phyloP scores from a whole-genome alignment of 2,113 vertebrate species.

The Coturnix japonica region DNA sequence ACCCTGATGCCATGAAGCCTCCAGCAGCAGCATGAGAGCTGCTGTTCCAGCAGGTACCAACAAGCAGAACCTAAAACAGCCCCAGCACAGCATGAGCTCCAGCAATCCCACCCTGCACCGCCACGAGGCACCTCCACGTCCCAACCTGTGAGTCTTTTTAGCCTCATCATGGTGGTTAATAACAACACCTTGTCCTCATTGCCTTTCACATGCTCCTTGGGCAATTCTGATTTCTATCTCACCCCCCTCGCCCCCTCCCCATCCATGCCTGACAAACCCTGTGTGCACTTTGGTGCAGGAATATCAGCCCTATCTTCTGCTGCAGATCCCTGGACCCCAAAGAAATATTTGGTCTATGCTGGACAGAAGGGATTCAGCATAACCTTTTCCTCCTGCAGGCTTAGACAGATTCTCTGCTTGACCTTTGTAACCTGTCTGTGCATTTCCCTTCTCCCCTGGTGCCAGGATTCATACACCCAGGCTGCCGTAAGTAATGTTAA shows the following conservation, averaged over 20 bases:
- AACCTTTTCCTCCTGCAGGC: constrained; percentile 32
- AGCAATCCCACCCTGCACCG: accelerated
- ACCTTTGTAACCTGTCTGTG: constrained; percentile 76
- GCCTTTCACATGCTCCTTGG: neutral
- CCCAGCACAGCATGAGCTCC: accelerated
- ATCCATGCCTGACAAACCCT: neutral
- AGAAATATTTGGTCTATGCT: constrained; percentile 77
- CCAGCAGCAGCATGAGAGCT: neutral
- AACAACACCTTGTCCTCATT: neutral
- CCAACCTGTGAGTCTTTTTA: neutral
- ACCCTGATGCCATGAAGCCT: neutral
- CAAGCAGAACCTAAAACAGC: neutral
- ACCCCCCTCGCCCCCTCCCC: neutral
- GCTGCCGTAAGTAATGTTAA: constrained; percentile 69
- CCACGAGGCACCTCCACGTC: accelerated
- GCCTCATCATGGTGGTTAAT: neutral
- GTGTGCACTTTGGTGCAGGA: neutral
- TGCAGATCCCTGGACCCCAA: constrained; percentile 71
- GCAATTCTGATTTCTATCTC: neutral
- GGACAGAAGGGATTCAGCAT: constrained; percentile 68
- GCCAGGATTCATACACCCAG: constrained; percentile 82
- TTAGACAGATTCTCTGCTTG: constrained; percentile 74
- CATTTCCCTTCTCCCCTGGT: constrained; percentile 81
- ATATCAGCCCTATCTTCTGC: neutral
- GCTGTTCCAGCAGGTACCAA: neutral